Percentiles rank a stretch among this genome's conserved stretches.
Conservation (phyloP, 1,140 invertebrate species). For the Neodiprion virginianus region DNA sequence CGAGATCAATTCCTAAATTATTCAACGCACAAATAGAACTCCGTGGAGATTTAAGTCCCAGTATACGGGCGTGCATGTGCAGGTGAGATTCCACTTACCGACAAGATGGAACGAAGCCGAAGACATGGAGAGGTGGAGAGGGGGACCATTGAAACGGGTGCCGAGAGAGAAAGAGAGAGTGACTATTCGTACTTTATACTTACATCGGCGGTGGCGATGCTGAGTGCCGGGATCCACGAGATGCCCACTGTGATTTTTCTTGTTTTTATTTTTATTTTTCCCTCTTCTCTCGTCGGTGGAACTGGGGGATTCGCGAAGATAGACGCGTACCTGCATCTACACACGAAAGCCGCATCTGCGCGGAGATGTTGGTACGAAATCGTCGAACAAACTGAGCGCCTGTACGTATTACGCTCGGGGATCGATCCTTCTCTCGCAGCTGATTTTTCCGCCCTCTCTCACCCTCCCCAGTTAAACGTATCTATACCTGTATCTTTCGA, state of each 20-base stretch:
- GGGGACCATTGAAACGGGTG: neutral
- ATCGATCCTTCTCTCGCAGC: neutral
- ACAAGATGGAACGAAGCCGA: neutral
- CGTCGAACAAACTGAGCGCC: neutral
- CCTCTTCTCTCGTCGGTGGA: neutral
- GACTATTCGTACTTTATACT: neutral
- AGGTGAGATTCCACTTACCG: conserved; percentile 1
- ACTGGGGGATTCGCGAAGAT: neutral
- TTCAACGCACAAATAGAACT: no score
- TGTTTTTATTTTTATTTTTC: no score
- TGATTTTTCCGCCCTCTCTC: neutral
- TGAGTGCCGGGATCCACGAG: neutral
- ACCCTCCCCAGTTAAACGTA: neutral
- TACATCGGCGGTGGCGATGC: neutral
- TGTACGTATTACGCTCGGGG: neutral
- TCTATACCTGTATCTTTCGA: neutral
- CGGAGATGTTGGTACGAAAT: neutral
- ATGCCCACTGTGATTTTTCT: no score
- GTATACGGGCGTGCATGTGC: no score
- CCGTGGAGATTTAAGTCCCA: no score
- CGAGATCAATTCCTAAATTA: no score
- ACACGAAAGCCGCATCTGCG: neutral
- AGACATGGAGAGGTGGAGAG: neutral
- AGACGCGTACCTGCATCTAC: neutral
- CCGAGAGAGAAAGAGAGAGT: no score